Base-by-base conservation (phyloP, 2,888 invertebrate genomes). In the Ethmia dodecea region DNA sequence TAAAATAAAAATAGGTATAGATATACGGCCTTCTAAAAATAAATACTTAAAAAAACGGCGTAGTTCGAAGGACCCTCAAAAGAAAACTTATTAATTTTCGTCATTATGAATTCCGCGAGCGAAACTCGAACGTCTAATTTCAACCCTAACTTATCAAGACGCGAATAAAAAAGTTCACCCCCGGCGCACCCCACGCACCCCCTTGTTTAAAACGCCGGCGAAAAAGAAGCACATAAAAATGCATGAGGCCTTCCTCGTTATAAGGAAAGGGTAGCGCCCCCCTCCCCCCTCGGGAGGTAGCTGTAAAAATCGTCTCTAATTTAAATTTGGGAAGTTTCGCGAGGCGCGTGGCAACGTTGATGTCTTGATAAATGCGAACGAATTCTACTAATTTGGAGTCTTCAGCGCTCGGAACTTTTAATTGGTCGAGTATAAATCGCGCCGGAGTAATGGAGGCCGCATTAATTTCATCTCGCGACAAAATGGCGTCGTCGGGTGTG, bases 191-290 rank as follows among this genome's bases (percentile, higher is more conserved):
- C 75, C 70, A 68, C 62, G 66, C 80, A 81, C 84, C 86, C 86
- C 84, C 86, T 86, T 86, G 86, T 86, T 87, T 87, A 86, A 87
- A 87, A 86, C 81, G 86, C 84, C 77, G 80, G 65, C 86, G 84
- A 87, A 87, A 87, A 87, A 86, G 87, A 84, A 86, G 87, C 86
- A 87, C 87, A 87, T 87, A 87, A 87, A 87, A 87, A 87, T 87
- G 87, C 87, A 87, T 87, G 87, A 87, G 87, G 86, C 86, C 86
- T 83, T 86, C 86, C 86, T 87, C 86, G 87, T 86, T 86, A 86
- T 84, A 86, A 86, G 86, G 84, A 86, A 86, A 86, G 86, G 87
- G 86, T 83, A 87, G 80, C 74, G 60, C 65, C 80, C 74, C 59
- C 51, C 49, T 55, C 68, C 70, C 69, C 68, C 60, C 55, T 44